Evolutionary conservation across 1,140 invertebrate genomes (phyloP), one percentile per base, ranked within the genome.

Genomic region (Anastrepha ludens): DNA sequence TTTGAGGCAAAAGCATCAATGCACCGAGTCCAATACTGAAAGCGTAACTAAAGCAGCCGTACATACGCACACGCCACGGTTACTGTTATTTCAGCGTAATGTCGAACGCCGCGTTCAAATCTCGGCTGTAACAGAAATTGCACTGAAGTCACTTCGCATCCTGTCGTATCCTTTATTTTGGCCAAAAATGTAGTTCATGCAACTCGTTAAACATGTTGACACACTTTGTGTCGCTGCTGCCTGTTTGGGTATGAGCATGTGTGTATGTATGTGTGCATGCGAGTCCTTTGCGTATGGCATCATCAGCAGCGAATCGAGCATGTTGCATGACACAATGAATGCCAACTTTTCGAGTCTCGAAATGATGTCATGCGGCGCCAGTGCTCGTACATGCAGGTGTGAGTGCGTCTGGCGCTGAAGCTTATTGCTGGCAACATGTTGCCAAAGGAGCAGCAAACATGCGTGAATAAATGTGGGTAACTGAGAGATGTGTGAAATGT

Each of bases 111-210:
- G 88, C 87, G 91, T 91, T 91, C 89, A 90, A 92, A 91, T 90
- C 91, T 90, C 88, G 86, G 90, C 90, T 88, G 91, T 90, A 89
- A 89, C 90, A 60, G 89, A 92, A 91, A 90, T 86, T 89, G 88
- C 87, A 92, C 91, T 92, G 90, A 91, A 91, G 91, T 86, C 88
- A 90, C 88, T 87, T 87, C 85, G 88, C 59, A 89, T 91, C 90
- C 89, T 90, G 89, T 90, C 88, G 88, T 89, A 91, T 91, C 89
- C 91, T 92, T 91, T 90, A 91, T 90, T 90, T 89, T 81, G 85
- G 47, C 59, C 55, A 74, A 67, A 85, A 87, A 85, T 88, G 86
- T 60, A 88, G 86, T 86, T 64, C 86, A 87, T 65, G 78, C 86
- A 67, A 47, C 20, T 78, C 65, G 88, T 64, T 67, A 85, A 64